Evolutionary conservation across 2,888 invertebrate genomes (phyloP), one percentile per base, ranked within the genome.

Genomic region (Bellardia bayeri): DNA sequence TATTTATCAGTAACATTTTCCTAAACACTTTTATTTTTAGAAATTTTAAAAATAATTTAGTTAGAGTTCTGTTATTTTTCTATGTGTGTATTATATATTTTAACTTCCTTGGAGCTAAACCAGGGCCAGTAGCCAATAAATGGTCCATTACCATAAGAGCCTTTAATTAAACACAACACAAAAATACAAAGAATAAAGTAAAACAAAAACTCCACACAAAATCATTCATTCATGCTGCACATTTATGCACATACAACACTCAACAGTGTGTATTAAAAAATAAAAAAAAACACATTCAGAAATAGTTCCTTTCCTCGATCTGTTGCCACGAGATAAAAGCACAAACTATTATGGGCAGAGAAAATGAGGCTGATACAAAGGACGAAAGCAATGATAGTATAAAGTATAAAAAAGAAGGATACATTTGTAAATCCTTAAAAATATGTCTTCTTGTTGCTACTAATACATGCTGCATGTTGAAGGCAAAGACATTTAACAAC

Each of bases 141-240:
- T 80, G 80, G 80, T 49, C 71, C 86, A 86, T 82, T 86, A 72
- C 37, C 72, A 82, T 86, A 64, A 78, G 78, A 72, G 81, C 76
- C 68, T 82, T 86, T 74, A 86, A 78, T 86, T 78, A 82, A 86
- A 86, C 63, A 75, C 13, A 75, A 45, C 42, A 30, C 33, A 69
- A 66, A 45, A 56, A 61, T 37, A 69, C 37, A 56, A 30, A 76
- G 23, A 23, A 23, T 23, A 23, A 23, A 23, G 23, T 23, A 23
- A 63, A 63, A 63, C 45, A 64, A 69, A 37, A 33, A 23, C n/a
- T 61, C 58, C 4, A 61, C 64, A 45, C n/a, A 71, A 58, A 61
- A 37, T 23, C 40, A 49, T 66, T 23, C 40, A 49, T 66, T 51
- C 49, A 71, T n/a, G 8, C 33, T 49, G 6, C 37, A 76, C 56